phyloP scores from a whole-genome alignment of 2,888 invertebrate species.

The Coenonympha arcania region DNA sequence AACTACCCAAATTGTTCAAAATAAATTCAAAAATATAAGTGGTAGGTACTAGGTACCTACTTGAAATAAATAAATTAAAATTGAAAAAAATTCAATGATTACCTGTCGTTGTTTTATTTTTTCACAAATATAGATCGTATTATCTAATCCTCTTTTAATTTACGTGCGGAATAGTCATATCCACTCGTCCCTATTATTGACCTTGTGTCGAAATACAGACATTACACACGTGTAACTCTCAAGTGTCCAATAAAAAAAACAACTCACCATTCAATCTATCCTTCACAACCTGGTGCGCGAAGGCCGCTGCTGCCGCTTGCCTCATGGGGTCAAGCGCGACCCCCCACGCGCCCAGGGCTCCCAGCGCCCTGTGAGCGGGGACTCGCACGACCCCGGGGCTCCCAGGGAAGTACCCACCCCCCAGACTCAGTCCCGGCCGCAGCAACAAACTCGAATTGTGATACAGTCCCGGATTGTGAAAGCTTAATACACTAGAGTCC shows the following conservation, averaged over 20 bases:
- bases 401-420: constrained; percentile 71
- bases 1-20: too few species aligned
- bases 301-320: constrained; percentile 80
- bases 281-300: constrained; percentile 87
- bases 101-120: too few species aligned
- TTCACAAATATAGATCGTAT: too few species aligned
- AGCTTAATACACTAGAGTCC: constrained; percentile 55
- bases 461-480: constrained; percentile 62
- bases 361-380: constrained; percentile 81
- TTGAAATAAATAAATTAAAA: too few species aligned
- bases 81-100: too few species aligned
- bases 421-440: constrained; percentile 63
- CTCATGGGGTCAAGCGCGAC: constrained; percentile 77
- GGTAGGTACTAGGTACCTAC: too few species aligned
- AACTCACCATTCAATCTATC: constrained; percentile 87
- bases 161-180: too few species aligned
- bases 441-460: constrained; percentile 57
- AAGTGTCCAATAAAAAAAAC: background rate
- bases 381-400: constrained; percentile 86
- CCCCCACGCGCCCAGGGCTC: constrained; percentile 71
- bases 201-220: too few species aligned
- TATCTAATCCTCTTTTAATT: too few species aligned
- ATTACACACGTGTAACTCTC: background rate
- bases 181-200: too few species aligned
- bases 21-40: too few species aligned